Percentiles rank a stretch among this genome's conserved stretches.
phyloP scores from a whole-genome alignment of 2,797 vertebrate genomes.

The Bovichtus diacanthus region DNA sequence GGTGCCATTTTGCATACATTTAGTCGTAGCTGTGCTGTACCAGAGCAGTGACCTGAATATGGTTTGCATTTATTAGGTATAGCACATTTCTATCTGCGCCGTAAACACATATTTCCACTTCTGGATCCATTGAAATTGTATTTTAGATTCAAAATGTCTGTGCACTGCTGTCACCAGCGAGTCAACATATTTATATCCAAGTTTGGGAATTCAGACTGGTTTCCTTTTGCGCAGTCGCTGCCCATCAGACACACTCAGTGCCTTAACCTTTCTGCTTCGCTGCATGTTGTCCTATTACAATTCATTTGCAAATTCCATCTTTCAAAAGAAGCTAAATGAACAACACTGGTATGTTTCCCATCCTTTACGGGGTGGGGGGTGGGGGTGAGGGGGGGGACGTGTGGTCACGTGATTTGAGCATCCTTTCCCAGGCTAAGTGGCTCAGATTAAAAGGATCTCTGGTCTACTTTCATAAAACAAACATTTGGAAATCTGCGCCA shows the following conservation, averaged over 20 bases:
- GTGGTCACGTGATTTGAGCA: conserved; percentile 84
- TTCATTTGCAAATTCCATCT: background rate
- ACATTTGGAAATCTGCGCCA: conserved; percentile 87
- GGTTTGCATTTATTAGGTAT: background rate
- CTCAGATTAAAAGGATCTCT: conserved; percentile 78
- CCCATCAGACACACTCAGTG: background rate
- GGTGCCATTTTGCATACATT: background rate
- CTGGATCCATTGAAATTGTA: background rate
- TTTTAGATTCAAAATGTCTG: background rate
- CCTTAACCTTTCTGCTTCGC: background rate
- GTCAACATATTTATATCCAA: background rate
- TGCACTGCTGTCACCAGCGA: fast-evolving
- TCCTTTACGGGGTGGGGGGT: conserved; percentile 13
- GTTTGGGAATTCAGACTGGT: background rate
- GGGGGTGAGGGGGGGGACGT: background rate
- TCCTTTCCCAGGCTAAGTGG: conserved; percentile 74
- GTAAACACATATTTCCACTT: background rate
- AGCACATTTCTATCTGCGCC: background rate
- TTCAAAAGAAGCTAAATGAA: conserved; percentile 13
- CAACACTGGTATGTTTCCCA: conserved; percentile 28
- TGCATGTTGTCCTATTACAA: background rate
- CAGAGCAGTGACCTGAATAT: background rate
- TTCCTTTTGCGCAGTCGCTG: conserved; percentile 49
- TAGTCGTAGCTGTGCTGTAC: background rate
- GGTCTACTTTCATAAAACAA: conserved; percentile 86